Percentiles rank a stretch among this genome's conserved stretches.
These are phyloP conservation scores for Apteryx mantelli DNA, from an alignment of 2,113 vertebrate species.

Conservation along the genomic window DNA sequence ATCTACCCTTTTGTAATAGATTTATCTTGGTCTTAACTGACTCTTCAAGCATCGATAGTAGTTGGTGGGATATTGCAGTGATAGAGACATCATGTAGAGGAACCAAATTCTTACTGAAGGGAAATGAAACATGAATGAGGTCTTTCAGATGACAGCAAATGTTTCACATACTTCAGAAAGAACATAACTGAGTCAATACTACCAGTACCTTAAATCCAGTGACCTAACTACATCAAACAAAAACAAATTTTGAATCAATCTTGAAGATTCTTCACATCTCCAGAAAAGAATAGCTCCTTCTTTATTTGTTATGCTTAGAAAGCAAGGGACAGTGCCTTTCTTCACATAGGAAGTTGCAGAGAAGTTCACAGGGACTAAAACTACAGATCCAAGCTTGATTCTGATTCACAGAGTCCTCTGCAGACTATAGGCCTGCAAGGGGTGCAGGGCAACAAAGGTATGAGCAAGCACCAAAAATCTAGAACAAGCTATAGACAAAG, in stretches of 20 bases:
- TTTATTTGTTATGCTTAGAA: background rate
- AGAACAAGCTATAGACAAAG: background rate
- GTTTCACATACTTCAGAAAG: background rate
- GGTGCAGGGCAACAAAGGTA: background rate
- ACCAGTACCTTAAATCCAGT: background rate
- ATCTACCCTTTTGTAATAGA: background rate
- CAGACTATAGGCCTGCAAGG: background rate
- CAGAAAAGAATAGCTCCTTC: background rate
- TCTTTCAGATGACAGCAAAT: background rate
- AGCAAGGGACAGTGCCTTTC: background rate
- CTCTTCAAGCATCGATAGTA: background rate
- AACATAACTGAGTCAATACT: background rate
- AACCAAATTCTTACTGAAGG: background rate
- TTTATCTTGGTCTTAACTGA: background rate
- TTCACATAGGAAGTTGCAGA: background rate
- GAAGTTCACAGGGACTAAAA: background rate
- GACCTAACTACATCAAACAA: background rate
- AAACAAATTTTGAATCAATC: background rate
- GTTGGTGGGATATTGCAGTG: background rate
- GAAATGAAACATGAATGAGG: background rate
- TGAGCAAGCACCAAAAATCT: background rate
- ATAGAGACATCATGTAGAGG: background rate
- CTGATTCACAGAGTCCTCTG: fast-evolving
- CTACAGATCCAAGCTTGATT: background rate
- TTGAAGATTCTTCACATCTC: background rate